Conservation (phyloP, 2,888 invertebrate species). For the Oscheius sp. region DNA sequence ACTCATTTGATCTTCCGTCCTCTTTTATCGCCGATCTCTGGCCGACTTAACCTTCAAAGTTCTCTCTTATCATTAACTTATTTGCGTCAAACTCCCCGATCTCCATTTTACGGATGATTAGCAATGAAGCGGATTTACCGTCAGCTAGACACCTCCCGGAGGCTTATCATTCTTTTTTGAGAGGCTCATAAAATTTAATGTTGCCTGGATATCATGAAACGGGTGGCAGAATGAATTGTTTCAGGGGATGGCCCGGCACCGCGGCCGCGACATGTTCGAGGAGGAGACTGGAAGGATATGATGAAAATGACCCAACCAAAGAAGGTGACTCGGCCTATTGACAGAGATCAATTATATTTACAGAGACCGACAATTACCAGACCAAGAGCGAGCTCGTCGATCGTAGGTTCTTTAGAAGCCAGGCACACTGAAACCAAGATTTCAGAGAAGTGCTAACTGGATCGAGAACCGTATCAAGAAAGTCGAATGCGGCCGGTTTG, state of each 20-base stretch:
- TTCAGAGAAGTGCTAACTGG: conserved; percentile 78
- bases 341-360: not conserved
- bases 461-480: conserved; percentile 93
- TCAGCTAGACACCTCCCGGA: too few relatives aligned
- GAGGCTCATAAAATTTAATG: too few relatives aligned
- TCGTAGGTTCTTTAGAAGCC: conserved; percentile 18
- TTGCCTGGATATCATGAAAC: too few relatives aligned
- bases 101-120: too few relatives aligned
- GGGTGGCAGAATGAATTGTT: not conserved
- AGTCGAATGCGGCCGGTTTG: conserved; percentile 89
- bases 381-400: conserved; percentile 16
- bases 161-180: too few relatives aligned
- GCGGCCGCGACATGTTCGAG: conserved; percentile 56
- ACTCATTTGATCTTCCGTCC: not conserved
- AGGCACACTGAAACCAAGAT: conserved; percentile 4
- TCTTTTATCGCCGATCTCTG: not conserved
- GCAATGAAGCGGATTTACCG: too few relatives aligned
- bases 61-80: not conserved
- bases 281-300: conserved; percentile 63
- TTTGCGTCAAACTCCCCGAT: too few relatives aligned
- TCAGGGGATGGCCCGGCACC: not conserved
- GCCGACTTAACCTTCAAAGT: not conserved
- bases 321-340: conserved; percentile 32
- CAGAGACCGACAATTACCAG: conserved; percentile 4
- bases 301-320: conserved; percentile 48